Conservation (phyloP, 92 coral and sea anemone genomes). For the Montipora capitata region DNA sequence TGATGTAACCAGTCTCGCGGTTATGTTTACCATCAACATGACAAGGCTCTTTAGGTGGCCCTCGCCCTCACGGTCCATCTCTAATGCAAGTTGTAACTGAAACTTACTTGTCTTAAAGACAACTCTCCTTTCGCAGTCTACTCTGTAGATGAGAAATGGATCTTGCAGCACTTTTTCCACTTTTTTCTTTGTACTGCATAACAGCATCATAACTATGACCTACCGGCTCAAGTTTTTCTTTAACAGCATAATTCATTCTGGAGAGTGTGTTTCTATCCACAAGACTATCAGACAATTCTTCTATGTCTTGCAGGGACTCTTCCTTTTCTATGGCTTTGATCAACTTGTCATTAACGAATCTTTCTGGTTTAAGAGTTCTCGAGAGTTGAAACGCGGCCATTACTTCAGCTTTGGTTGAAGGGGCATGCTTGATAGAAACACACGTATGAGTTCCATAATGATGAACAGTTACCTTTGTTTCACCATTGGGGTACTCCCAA, state of each 20-base stretch:
- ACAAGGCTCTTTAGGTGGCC: constrained; percentile 71
- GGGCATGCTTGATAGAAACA: constrained; percentile 44
- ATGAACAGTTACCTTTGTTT: constrained; percentile 59
- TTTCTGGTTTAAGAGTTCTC: constrained; percentile 68
- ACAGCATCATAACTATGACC: constrained; percentile 85
- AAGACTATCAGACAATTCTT: constrained; percentile 76
- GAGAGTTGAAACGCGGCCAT: constrained; percentile 15
- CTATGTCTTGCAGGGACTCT: constrained; percentile 63
- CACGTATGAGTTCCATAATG: constrained; percentile 73
- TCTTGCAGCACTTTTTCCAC: constrained; percentile 68
- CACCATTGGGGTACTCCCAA: constrained; percentile 72
- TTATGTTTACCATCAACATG: constrained; percentile 80
- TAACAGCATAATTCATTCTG: neutral
- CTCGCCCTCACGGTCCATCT: constrained; percentile 69
- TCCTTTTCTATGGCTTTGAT: constrained; percentile 77
- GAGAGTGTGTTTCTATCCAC: constrained; percentile 42
- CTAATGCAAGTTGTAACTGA: constrained; percentile 62
- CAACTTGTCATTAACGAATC: constrained; percentile 59
- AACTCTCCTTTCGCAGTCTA: constrained; percentile 55
- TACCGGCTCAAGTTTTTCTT: constrained; percentile 66
- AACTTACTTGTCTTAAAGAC: constrained; percentile 76
- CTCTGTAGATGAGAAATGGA: constrained; percentile 67
- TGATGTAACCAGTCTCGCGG: constrained; percentile 70
- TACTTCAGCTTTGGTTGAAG: constrained; percentile 28
- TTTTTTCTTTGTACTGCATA: constrained; percentile 69